phyloP scores from a whole-genome alignment of 2,888 invertebrate species.

The Epistrophe eligans region DNA sequence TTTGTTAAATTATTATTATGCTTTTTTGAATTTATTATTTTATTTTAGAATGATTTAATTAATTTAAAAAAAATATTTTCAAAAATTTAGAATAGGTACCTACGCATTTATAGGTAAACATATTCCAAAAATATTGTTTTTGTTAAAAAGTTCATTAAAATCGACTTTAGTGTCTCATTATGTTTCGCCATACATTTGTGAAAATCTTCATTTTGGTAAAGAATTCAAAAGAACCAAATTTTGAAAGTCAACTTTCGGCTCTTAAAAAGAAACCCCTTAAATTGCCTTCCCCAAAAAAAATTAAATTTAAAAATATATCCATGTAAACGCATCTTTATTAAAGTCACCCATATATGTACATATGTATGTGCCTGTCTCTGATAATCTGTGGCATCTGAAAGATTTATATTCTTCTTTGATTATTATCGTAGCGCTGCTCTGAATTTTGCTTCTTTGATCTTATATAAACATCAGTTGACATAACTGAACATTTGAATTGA shows the following conservation, averaged over 20 bases:
- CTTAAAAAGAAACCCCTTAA: too few species aligned
- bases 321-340: background rate
- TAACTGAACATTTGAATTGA: conserved; percentile 36
- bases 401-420: conserved; percentile 69
- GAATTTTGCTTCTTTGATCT: conserved; percentile 71
- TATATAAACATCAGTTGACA: conserved; percentile 34
- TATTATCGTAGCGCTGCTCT: conserved; percentile 14
- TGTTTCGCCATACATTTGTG: too few species aligned
- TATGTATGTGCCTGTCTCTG: background rate
- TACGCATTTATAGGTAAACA: too few species aligned
- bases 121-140: too few species aligned
- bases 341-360: background rate
- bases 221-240: too few species aligned
- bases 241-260: too few species aligned
- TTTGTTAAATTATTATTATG: background rate
- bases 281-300: too few species aligned
- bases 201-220: too few species aligned
- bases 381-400: conserved; percentile 16
- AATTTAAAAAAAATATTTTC: background rate
- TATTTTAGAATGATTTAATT: background rate
- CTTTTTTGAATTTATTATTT: background rate
- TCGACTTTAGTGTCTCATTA: too few species aligned
- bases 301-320: background rate
- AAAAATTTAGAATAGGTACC: too few species aligned
- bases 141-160: too few species aligned